Percentiles rank a stretch among this genome's conserved stretches.
These are phyloP conservation scores for Crotophaga sulcirostris DNA, from an alignment of 2,113 vertebrate genomes.

Conservation along the genomic window DNA sequence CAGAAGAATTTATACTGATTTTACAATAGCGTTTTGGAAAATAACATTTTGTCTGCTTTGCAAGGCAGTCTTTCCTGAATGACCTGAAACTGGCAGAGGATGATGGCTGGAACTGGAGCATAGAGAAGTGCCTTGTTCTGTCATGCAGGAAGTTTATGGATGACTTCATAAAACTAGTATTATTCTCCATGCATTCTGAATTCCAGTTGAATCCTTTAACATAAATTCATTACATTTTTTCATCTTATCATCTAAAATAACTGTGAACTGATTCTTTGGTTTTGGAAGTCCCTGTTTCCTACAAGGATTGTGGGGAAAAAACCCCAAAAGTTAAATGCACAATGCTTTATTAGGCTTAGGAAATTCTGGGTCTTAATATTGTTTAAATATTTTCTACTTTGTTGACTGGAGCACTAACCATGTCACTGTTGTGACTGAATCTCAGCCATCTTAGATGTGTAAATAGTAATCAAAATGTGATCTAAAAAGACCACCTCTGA, in stretches of 20 bases:
- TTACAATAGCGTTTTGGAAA: neutral
- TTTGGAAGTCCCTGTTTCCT: neutral
- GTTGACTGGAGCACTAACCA: neutral
- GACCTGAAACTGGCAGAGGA: neutral
- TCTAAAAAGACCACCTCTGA: neutral
- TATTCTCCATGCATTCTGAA: neutral
- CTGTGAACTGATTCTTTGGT: neutral
- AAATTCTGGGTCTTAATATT: neutral
- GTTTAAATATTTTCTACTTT: neutral
- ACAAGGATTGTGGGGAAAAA: fast-evolving
- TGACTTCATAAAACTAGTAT: neutral
- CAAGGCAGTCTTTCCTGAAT: neutral
- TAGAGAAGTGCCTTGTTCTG: neutral
- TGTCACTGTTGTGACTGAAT: neutral
- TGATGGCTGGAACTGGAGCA: neutral
- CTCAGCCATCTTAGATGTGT: neutral
- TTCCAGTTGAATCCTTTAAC: neutral
- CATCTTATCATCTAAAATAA: neutral
- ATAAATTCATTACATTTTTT: neutral
- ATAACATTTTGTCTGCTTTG: neutral
- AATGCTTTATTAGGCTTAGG: neutral
- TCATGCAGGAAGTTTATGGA: neutral
- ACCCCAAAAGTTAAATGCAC: neutral
- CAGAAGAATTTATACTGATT: neutral
- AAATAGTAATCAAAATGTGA: neutral